Base-by-base conservation (phyloP, 2,113 vertebrate genomes). In the Sinocyclocheilus grahami region DNA sequence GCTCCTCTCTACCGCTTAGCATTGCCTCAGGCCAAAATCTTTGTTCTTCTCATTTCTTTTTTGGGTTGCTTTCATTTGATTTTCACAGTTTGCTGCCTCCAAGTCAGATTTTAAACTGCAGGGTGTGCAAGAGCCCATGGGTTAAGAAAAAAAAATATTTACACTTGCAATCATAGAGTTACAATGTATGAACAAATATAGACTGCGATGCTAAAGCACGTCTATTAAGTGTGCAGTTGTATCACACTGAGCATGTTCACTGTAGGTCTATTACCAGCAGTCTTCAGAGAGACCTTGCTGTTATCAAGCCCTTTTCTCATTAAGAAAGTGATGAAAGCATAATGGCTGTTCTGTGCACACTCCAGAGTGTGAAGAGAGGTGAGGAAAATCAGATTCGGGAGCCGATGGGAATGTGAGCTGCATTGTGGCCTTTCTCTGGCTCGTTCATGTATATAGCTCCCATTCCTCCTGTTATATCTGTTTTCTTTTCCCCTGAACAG, bases 251-350 rank as follows among this genome's bases (percentile, higher is more conserved):
- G 55, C 1, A 6, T 71, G 67, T 37, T 60, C 9, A 58, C 11
- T 13, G 55, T 24, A 24, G 55, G 27, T 60, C 22, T 58, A 76
- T 60, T 22, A 60, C 53, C 33, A 58, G 6, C 8, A 20, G 24
- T 78, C 48, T 78, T 60, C 16, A 78, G 46, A 71, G 67, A 71
- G 67, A 8, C 13, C 48, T 76, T 12, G 24, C 46, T 78, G 14
- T 30, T 78, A 30, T 78, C 75, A 62, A 80, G 39, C 33, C 33
- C 6, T 63, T 80, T 80, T 80, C 58, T 80, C 58, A 80, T 80
- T 80, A 63, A 42, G 71, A 42, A 22, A 62, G 33, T 4, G 12
- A 63, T 63, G 78, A 80, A 24, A 62, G 33, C 58, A 42, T 37
- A 80, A 80, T 60, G 55, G 58, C 55, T 39, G 78, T 10, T 60